Base-by-base conservation (phyloP, 2,888 invertebrate species). In the Tenthredo notha region DNA sequence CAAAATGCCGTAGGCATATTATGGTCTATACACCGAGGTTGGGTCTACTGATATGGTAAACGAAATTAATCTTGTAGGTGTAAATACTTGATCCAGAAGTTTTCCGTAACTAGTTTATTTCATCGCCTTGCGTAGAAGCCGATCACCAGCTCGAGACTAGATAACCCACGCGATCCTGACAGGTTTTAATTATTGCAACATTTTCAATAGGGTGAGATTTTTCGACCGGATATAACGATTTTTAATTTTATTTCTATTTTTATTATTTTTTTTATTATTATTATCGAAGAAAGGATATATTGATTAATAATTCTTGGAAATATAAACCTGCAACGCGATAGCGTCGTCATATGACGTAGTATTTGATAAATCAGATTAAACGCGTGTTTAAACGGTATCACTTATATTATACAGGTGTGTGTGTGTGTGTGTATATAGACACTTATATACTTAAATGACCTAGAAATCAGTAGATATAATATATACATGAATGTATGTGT, bases 1-100 rank as follows among this genome's bases (percentile, higher is more conserved):
- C 10, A 25, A 61, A 25, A 25, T 21, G 25, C 61, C 61, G 9
- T 12, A 61, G 61, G 61, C 61, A 21, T 25, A 3, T n/a, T n/a
- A n/a, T n/a, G n/a, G n/a, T 1, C 61, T 50, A n/a, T 50, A 50
- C 50, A 50, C 50, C 54, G n/a, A 54, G 54, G 54, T n/a, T 54
- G 25, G 61, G 25, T 15, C 21, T 61, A 61, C 61, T 33, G 12
- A 67, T 67, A 67, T 67, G 67, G 67, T 67, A 25, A 67, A 33
- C 67, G 33, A 67, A 67, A 67, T 67, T 67, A 15, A 29, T 9
- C 33, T 61, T 67, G 67, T 67, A 67, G 67, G 67, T 67, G 67
- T 67, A 33, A 67, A 29, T 67, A 67, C 29, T 67, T 67, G 67
- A 25, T 61, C 61, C 61, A 25, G 61, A 61, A 61, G 61, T 61